phyloP scores from a whole-genome alignment of 2,113 vertebrate species.

The Saguinus imperator region DNA sequence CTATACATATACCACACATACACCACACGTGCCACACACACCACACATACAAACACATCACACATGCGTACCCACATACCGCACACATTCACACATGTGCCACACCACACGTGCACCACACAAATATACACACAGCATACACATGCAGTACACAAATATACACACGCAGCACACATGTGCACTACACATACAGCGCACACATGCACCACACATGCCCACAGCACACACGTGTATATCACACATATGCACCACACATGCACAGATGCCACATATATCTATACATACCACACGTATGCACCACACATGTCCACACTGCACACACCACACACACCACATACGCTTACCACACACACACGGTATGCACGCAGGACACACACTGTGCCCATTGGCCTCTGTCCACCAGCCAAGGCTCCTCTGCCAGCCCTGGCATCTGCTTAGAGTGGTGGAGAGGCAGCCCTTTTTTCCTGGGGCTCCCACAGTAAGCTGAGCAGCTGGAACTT shows the following conservation, averaged over 20 bases:
- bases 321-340: background rate
- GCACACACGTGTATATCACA: background rate
- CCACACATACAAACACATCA: background rate
- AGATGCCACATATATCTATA: too few relatives aligned
- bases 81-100: background rate
- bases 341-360: background rate
- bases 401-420: background rate
- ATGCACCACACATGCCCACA: background rate
- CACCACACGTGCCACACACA: background rate
- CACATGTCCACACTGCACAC: too few relatives aligned
- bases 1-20: background rate
- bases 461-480: fast-evolving
- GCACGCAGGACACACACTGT: background rate
- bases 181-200: background rate
- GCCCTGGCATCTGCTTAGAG: background rate
- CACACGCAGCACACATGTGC: background rate
- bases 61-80: background rate
- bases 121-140: background rate
- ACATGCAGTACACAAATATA: background rate
- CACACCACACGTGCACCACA: too few relatives aligned
- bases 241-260: too few relatives aligned
- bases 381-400: background rate
- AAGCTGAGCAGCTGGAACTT: too few relatives aligned
- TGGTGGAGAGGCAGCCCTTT: too few relatives aligned
- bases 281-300: too few relatives aligned